Base-by-base conservation (phyloP, 1,140 invertebrate species). In the Argopecten irradians region DNA sequence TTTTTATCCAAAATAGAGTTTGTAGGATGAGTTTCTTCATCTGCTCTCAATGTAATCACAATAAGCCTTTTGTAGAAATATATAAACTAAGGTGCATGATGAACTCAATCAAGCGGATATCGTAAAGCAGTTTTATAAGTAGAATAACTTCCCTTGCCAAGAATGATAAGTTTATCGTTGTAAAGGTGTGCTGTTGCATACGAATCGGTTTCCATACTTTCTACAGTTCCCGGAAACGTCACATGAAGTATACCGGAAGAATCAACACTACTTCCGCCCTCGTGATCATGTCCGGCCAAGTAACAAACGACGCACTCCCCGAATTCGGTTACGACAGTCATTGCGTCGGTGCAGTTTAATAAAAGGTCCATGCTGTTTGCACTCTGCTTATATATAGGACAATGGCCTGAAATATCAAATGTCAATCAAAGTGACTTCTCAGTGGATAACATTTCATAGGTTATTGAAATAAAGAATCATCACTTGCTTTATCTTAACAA, bases 141-240 rank as follows among this genome's bases (percentile, higher is more conserved):
- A 11, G 87, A 85, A 13, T 91, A 89, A 28, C 36, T 84, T 13
- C 93, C 93, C 28, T 55, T 83, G 28, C 93, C 93, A 28, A 87
- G 19, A 13, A 94, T 91, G 3, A 84, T 83, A 84, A 94, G 33
- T 36, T 82, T 83, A 28, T 94, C 89, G 7, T 93, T 41, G 90
- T 91, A 94, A 7, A 95, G 82, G 34, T 92, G 88, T 11, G 94
- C 93, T 33, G 94, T 95, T 11, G 93, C 94, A 90, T 94, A 95
- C 11, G 94, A 92, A 84, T 94, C 90, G 16, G 84, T 90, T 22
- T 90, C 87, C 0, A 92, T 90, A 28, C 94, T 93, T 91, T 95
- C 94, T 22, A 95, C 91, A 13, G 94, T 91, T 84, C 93, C 94
- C 32, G 92, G 89, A 22, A 94, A 90, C 5, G 92, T 92, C 14